phyloP scores from a whole-genome alignment of 2,113 vertebrate species.

The Platycercus adscitus region DNA sequence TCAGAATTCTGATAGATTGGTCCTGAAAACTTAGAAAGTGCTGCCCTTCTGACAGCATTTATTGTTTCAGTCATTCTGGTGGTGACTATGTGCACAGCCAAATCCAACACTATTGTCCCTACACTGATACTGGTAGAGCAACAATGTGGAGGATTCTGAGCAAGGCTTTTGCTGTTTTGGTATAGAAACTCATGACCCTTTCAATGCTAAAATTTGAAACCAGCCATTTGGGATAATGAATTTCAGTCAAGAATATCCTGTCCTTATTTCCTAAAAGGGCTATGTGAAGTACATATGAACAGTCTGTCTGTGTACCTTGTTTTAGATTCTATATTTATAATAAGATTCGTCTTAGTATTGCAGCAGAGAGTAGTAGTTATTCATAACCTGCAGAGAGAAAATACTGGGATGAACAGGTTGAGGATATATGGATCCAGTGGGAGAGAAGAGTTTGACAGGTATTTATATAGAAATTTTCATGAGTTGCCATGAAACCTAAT shows the following conservation, averaged over 20 bases:
- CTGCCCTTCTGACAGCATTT: background rate
- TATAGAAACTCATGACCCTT: background rate
- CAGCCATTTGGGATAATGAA: background rate
- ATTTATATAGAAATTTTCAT: background rate
- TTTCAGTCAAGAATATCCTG: background rate
- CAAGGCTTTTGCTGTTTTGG: background rate
- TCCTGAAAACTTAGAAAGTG: background rate
- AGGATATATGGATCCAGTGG: background rate
- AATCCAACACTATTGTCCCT: background rate
- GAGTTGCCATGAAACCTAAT: background rate
- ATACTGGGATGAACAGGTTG: background rate
- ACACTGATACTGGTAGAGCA: background rate
- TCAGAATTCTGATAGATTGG: background rate
- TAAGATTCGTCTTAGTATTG: background rate
- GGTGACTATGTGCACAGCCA: background rate
- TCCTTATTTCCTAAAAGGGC: background rate
- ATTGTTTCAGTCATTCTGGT: background rate
- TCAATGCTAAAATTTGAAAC: background rate
- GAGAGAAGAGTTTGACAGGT: background rate
- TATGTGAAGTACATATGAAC: conserved; percentile 3
- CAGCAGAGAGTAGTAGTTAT: background rate
- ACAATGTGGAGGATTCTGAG: background rate
- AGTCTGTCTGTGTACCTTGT: background rate
- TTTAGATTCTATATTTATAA: background rate
- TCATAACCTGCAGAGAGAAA: background rate